A percentile compares a stretch with the other conserved stretches of the same genome.
Conservation (phyloP, 2,888 invertebrate genomes). For the Ptilodon capucinus region DNA sequence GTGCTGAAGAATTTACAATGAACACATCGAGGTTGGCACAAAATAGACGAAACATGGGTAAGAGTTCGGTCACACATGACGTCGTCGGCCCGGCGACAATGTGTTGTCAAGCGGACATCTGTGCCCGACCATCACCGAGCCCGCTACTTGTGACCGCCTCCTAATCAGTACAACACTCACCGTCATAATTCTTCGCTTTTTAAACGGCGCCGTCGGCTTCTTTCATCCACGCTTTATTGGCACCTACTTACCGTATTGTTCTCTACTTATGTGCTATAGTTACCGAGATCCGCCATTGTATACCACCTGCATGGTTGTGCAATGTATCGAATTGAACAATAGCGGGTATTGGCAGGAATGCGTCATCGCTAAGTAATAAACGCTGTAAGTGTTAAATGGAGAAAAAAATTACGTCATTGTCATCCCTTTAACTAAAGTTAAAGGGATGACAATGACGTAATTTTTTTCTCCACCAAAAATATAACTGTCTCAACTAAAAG, state of each 20-base stretch:
- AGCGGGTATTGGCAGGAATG: too few relatives aligned
- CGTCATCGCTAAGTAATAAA: too few relatives aligned
- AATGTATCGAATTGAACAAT: slow-evolving; percentile 27
- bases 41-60: background rate
- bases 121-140: background rate
- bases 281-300: slow-evolving; percentile 32
- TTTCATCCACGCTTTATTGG: slow-evolving; percentile 50
- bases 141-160: background rate
- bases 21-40: background rate
- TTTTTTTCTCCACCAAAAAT: too few relatives aligned
- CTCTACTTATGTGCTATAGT: slow-evolving; percentile 29
- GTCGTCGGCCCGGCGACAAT: background rate
- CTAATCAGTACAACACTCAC: slow-evolving; percentile 36
- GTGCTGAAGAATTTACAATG: background rate
- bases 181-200: slow-evolving; percentile 33
- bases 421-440: too few relatives aligned
- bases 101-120: background rate
- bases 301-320: slow-evolving; percentile 54
- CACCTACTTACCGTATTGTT: slow-evolving; percentile 53
- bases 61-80: background rate
- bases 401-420: too few relatives aligned
- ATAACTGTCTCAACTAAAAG: too few relatives aligned
- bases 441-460: too few relatives aligned
- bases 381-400: too few relatives aligned
- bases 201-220: slow-evolving; percentile 46